Evolutionary conservation across 2,797 vertebrate genomes (phyloP), one percentile per base, ranked within the genome.

Genomic region (Sus cebifrons): DNA sequence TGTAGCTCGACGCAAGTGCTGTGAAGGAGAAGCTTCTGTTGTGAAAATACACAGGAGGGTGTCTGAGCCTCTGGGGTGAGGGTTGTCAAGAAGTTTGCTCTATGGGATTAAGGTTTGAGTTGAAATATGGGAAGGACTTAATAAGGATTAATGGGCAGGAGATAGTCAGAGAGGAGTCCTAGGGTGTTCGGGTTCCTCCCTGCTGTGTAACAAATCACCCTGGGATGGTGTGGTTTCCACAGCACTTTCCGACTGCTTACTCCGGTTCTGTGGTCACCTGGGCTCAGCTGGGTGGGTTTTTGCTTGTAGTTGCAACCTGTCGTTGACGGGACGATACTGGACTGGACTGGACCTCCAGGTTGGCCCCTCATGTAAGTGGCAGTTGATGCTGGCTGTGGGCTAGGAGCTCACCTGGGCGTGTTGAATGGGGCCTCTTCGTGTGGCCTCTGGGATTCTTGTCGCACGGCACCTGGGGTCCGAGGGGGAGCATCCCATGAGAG

Each of bases 81-180:
- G 27, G 10, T 29, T 60, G 10, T 52, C 14, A 62, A 62, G 70
- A 71, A 60, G 27, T 21, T 54, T 0, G 12, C 54, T 52, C 23
- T 18, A 10, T 21, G 14, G 49, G 81, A 25, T 62, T 8, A 16
- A 16, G 18, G 15, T 52, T 62, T 87, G 78, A 79, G 25, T 4
- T 74, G 62, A 84, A 91, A 49, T 86, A 75, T 64, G 54, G 75
- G 85, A 88, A 92, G 74, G 56, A 44, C 79, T 78, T 67, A 23
- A 49, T 6, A 84, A 12, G 52, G 25, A 1, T 44, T 6, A 71
- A 14, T 14, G 21, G 16, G 0, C 21, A 58, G 27, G 11, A 74
- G 20, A 29, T 6, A 18, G 15, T 82, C 15, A 56, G 29, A 68
- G 67, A 62, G 44, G 67, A 44, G 23, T 75, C 4, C 18, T 5